phyloP scores from a whole-genome alignment of 1,140 invertebrate species.

The Drosophila willistoni region DNA sequence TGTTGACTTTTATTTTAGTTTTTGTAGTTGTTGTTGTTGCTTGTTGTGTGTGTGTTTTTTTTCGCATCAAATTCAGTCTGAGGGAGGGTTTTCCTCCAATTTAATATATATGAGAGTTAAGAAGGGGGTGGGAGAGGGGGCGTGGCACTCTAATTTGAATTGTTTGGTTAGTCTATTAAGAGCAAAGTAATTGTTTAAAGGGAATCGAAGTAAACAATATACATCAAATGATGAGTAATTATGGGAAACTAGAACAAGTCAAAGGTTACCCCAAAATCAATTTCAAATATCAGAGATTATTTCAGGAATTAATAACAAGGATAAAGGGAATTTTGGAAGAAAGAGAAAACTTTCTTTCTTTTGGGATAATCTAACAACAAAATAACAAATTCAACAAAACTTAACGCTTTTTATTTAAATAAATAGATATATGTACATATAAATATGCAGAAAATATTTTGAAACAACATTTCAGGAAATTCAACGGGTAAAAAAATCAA shows the following conservation, averaged over 20 bases:
- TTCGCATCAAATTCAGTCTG: not conserved
- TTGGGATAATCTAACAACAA: no score
- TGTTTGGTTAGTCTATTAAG: not conserved
- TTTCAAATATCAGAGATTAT: no score
- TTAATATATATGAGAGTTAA: not conserved
- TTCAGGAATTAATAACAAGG: no score
- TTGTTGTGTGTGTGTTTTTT: not conserved
- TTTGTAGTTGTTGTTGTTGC: slow-evolving; percentile 11
- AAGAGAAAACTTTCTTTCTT: no score
- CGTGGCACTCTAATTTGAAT: slow-evolving; percentile 57
- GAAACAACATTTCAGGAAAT: not conserved
- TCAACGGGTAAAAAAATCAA: slow-evolving; percentile 22
- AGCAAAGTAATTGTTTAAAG: slow-evolving; percentile 15
- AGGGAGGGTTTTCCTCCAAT: not conserved
- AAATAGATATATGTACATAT: no score
- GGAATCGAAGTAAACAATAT: slow-evolving; percentile 6
- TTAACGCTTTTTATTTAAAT: no score
- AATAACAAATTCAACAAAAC: no score
- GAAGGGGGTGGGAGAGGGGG: slow-evolving; percentile 4
- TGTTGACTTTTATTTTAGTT: slow-evolving; percentile 67
- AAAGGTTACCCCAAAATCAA: no score
- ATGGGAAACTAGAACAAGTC: not conserved
- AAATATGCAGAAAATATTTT: no score
- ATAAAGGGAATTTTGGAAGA: no score
- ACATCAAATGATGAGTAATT: not conserved